phyloP scores from a whole-genome alignment of 1,140 invertebrate species.

The Laupala kohalensis region DNA sequence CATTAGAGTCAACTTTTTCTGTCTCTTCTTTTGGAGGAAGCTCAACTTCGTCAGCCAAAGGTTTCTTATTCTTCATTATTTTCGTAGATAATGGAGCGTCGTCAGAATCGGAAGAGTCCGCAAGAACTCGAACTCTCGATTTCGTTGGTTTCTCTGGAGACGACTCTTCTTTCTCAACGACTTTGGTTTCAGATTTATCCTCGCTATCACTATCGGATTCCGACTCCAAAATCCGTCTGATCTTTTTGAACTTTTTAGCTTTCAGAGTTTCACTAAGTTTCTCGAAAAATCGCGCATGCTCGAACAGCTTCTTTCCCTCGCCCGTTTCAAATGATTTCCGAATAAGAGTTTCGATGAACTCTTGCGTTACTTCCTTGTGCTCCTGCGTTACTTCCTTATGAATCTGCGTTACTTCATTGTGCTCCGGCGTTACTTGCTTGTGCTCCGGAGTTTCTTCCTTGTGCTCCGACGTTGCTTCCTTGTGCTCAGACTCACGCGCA shows the following conservation, averaged over 20 bases:
- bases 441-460: no score
- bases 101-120: background rate
- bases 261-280: constrained; percentile 20
- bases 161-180: background rate
- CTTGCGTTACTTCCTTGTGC: constrained; percentile 15
- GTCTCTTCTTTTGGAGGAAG: constrained; percentile 2
- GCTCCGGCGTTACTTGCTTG: background rate
- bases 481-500: background rate
- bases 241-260: constrained; percentile 23
- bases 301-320: constrained; percentile 21
- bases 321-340: constrained; percentile 22
- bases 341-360: constrained; percentile 22
- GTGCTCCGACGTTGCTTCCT: background rate
- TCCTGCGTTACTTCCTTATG: background rate
- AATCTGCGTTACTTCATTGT: background rate
- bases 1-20: constrained; percentile 27
- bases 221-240: constrained; percentile 18
- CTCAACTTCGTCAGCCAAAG: background rate
- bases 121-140: background rate
- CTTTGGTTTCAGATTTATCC: background rate
- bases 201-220: background rate
- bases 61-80: background rate
- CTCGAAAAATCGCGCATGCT: constrained; percentile 22
- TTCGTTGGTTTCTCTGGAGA: background rate
- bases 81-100: background rate